Base-by-base conservation (phyloP, 2,797 vertebrate species). In the Sebastes ruberrimus region DNA sequence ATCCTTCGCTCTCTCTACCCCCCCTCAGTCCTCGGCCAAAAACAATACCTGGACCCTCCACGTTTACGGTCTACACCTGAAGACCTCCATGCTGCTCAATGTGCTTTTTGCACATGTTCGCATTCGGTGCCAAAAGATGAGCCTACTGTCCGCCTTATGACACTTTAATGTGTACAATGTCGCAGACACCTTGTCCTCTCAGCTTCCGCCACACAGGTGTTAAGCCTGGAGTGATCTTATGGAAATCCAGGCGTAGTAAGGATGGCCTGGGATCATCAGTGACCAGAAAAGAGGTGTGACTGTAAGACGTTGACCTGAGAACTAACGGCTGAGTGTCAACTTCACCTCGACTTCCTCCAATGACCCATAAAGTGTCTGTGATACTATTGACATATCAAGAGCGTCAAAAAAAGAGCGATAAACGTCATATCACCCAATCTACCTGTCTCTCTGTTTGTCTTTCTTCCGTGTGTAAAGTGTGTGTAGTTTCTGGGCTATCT, bases 401-500 rank as follows among this genome's bases (percentile, higher is more conserved):
- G 20, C 20, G 30, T 61, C 0, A 3, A 49, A 42, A 70, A 72
- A 23, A 13, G 7, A 30, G 25, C 23, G 35, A 49, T 10, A 73
- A 59, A 74, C 53, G 38, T 9, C 59, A 55, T 10, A 33, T 69
- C 74, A 76, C 7, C 62, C 6, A 56, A 76, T 74, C 60, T 63
- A 33, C 18, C 56, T 20, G 33, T 76, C 61, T 62, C 11, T 42
- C 10, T 52, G 49, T 78, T 69, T 76, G n/a, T 66, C 49, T 60
- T 35, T 77, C 25, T 11, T 49, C 28, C 13, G 10, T 32, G 60
- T 62, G 30, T 62, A 49, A 49, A 49, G 71, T 69, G 75, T 70
- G 78, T 77, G 86, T 79, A 72, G 83, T 93, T 95, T 95, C 94
- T 93, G 94, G 92, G 90, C 94, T 94, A 92, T 92, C 90, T 90